Evolutionary conservation across 2,797 vertebrate species (phyloP).

Genomic region (Manis pentadactyla): DNA sequence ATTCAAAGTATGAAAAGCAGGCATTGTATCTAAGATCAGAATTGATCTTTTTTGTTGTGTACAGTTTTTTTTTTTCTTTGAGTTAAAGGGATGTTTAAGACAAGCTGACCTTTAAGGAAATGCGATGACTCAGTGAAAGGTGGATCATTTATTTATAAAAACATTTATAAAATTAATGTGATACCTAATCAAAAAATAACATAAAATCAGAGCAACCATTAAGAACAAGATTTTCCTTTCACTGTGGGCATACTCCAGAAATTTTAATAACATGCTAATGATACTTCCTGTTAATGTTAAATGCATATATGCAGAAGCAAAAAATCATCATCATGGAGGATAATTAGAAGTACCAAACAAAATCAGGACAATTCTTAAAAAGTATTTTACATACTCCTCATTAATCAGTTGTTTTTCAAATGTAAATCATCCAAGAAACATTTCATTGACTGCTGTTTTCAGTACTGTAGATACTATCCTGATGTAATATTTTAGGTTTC

Average conservation of each 20-base stretch:
- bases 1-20: neutral
- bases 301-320: neutral
- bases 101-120: neutral
- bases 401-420: conserved; percentile 78
- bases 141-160: neutral
- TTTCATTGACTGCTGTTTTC: conserved; percentile 68
- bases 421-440: conserved; percentile 71
- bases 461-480: neutral
- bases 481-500: neutral
- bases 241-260: neutral
- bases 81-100: neutral
- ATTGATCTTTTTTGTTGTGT: neutral
- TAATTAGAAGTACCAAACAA: conserved; percentile 69
- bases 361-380: conserved; percentile 75
- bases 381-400: conserved; percentile 58
- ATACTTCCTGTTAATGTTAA: neutral
- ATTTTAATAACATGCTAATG: neutral
- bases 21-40: neutral
- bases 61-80: neutral
- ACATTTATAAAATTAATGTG: neutral
- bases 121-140: neutral
- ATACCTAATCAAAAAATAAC: neutral
- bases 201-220: neutral
- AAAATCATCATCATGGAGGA: conserved; percentile 3
- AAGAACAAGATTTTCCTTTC: neutral